These are phyloP conservation scores for Platerodrilus igneus DNA, from an alignment of 2,888 invertebrate species.

Conservation along the genomic window DNA sequence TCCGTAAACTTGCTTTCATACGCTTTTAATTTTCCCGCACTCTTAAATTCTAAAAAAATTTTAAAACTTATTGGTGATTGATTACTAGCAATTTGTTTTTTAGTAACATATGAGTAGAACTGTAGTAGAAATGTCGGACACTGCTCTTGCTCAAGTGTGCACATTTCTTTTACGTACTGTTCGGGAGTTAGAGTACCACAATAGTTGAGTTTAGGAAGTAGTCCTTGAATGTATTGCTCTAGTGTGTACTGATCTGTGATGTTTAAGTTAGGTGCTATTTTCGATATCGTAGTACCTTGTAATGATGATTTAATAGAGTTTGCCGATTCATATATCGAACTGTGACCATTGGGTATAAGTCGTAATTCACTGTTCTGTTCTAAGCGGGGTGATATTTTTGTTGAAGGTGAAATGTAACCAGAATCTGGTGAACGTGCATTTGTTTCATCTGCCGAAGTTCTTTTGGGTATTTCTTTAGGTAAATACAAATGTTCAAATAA, in stretches of 20 bases:
- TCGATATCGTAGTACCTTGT: too few species aligned
- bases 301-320: too few species aligned
- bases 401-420: constrained; percentile 5
- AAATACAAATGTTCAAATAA: too few species aligned
- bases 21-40: constrained; percentile 33
- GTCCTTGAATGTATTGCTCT: too few species aligned
- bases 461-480: too few species aligned
- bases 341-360: too few species aligned
- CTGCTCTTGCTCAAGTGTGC: constrained; percentile 26
- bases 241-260: too few species aligned
- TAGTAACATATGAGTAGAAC: constrained; percentile 38
- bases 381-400: not conserved
- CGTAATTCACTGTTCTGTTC: not conserved
- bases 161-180: constrained; percentile 34
- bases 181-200: constrained; percentile 23
- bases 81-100: constrained; percentile 36
- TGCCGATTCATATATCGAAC: too few species aligned
- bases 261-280: too few species aligned
- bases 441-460: too few species aligned
- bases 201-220: constrained; percentile 8
- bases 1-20: constrained; percentile 29
- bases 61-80: constrained; percentile 37
- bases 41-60: constrained; percentile 37
- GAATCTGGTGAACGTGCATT: constrained; percentile 10
- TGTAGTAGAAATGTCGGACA: constrained; percentile 33